Base-by-base conservation (phyloP, 2,113 vertebrate species). In the Calyptomena viridis region DNA sequence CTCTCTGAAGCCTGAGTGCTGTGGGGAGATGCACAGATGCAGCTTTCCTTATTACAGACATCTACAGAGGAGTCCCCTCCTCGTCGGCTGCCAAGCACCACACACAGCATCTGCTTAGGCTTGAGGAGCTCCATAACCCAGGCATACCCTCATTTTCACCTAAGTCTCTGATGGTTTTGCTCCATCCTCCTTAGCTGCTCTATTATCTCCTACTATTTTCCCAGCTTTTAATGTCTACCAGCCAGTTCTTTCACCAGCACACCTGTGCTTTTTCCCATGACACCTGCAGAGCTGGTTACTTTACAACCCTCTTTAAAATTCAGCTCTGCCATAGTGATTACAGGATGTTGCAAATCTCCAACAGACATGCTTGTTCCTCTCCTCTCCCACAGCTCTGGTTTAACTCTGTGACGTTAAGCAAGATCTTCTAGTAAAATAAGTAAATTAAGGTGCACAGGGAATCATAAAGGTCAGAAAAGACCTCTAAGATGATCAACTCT, bases 91-190 rank as follows among this genome's bases (percentile, higher is more conserved):
- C 63, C 67, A n/a, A 62, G 60, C 47, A 39, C 44, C 53, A 77
- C 52, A 24, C 35, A 7, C 33, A 40, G n/a, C 46, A 33, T 4
- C 62, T 30, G 9, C 55, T 11, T 5, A 6, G 47, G 42, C 31
- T 14, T 22, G 21, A 60, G 23, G n/a, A n/a, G 25, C 77, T 71
- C 25, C 9, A 16, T n/a, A 78, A 59, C 6, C 8, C 27, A 44
- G 28, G 50, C 44, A 44, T 28, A 14, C 27, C 39, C 30, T 53
- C 14, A 2, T 40, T 46, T 81, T 27, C 83, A 47, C 66, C 83
- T 60, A 91, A 84, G 39, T 25, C 39, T 0, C 0, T 24, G 52
- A 47, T 0, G 0, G 16, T 73, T 33, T 69, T 69, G n/a, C 33
- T 30, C 31, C 24, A 20, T 39, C 58, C 75, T 69, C 31, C 13